Conservation (phyloP, 2,797 vertebrate genomes). For the Pagetopsis macropterus region DNA sequence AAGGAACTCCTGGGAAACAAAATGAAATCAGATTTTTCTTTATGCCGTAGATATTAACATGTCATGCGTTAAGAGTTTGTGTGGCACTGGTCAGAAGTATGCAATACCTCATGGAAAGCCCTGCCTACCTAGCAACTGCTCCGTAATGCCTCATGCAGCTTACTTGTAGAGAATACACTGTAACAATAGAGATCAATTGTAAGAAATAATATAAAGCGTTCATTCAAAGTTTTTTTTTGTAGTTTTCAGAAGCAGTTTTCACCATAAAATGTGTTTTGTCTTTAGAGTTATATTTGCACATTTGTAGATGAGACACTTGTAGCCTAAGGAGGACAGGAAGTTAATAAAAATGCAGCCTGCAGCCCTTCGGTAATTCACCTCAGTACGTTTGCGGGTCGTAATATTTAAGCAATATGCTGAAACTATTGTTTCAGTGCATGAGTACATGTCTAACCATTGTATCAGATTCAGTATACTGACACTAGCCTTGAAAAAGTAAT, state of each 20-base stretch:
- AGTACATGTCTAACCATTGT: conserved; percentile 31
- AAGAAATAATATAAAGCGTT: conserved; percentile 20
- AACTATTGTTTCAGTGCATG: conserved; percentile 52
- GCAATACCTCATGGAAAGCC: conserved; percentile 76
- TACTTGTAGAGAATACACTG: conserved; percentile 63
- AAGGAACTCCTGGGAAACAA: conserved; percentile 18
- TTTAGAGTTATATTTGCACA: conserved; percentile 68
- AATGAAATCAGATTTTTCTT: conserved; percentile 33
- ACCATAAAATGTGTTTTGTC: conserved; percentile 41
- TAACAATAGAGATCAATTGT: conserved; percentile 42
- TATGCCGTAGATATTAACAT: conserved; percentile 42
- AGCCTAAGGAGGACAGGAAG: conserved; percentile 48
- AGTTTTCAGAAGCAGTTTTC: conserved; percentile 27
- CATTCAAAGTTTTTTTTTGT: conserved; percentile 18
- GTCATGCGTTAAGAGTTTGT: conserved; percentile 43
- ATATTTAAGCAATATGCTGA: conserved; percentile 74
- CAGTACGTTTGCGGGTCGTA: conserved; percentile 53
- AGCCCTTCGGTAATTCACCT: conserved; percentile 45
- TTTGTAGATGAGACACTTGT: conserved; percentile 54
- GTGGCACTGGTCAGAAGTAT: conserved; percentile 63
- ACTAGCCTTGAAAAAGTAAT: conserved; percentile 34
- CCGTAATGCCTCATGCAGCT: conserved; percentile 63
- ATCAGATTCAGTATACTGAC: conserved; percentile 25
- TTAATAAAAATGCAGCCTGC: conserved; percentile 21
- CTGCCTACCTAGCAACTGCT: conserved; percentile 67